Percentiles rank a stretch among this genome's conserved stretches.
Evolutionary conservation across 2,888 invertebrate genomes (phyloP).

Genomic region (Rhimphoctona megacephalus): DNA sequence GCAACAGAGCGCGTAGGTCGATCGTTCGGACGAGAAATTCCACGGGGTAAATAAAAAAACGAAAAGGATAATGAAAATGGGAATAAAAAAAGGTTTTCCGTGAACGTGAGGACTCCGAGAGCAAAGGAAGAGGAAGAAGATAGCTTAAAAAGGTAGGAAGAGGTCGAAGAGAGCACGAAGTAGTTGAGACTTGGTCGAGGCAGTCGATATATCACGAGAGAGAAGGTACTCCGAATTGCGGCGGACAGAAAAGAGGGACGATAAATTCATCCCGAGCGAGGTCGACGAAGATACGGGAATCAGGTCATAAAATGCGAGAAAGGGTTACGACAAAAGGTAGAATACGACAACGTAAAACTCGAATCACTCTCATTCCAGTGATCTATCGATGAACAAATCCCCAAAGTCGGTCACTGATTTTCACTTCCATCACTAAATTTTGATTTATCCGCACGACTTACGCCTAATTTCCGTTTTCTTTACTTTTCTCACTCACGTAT

Average conservation of each 20-base stretch:
- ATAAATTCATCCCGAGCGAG: conserved; percentile 68
- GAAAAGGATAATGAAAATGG: neutral
- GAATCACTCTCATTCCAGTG: conserved; percentile 31
- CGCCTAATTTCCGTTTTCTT: conserved; percentile 19
- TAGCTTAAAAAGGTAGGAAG: conserved; percentile 11
- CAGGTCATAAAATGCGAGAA: conserved; percentile 51
- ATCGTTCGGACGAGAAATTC: conserved; percentile 22
- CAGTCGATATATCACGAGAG: conserved; percentile 66
- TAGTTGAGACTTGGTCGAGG: conserved; percentile 61
- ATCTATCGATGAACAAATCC: conserved; percentile 55
- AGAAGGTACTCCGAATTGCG: conserved; percentile 41
- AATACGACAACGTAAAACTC: conserved; percentile 43
- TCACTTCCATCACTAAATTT: conserved; percentile 55
- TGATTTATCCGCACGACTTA: conserved; percentile 34
- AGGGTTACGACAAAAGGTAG: conserved; percentile 39
- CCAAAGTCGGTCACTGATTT: conserved; percentile 63
- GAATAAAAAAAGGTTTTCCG: conserved; percentile 21
- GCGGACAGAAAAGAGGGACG: conserved; percentile 60
- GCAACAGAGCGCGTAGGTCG: conserved; percentile 14
- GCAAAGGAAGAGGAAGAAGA: conserved; percentile 37
- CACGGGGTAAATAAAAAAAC: conserved; percentile 15
- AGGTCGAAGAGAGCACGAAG: conserved; percentile 23
- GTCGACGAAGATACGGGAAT: conserved; percentile 66
- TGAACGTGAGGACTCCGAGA: conserved; percentile 28
- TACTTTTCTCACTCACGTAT: neutral